Percentiles rank a stretch among this genome's conserved stretches.
phyloP scores from a whole-genome alignment of 2,113 vertebrate genomes.

The Mesitornis unicolor region DNA sequence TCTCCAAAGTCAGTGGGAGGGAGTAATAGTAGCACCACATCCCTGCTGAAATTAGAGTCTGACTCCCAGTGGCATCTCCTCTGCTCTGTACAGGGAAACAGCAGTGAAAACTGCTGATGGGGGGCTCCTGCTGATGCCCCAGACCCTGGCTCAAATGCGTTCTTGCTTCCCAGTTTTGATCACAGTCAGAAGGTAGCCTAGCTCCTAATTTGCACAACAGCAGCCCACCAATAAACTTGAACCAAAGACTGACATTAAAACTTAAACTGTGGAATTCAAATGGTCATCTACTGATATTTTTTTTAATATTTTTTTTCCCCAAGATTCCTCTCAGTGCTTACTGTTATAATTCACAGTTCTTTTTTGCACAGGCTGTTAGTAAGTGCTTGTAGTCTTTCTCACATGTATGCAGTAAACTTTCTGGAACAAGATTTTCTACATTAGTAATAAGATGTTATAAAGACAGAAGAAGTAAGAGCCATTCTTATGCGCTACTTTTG shows the following conservation, averaged over 20 bases:
- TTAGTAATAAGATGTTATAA: background rate
- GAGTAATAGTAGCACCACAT: background rate
- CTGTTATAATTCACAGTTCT: background rate
- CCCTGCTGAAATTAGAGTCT: background rate
- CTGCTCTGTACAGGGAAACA: background rate
- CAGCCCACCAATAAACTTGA: background rate
- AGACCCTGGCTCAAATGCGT: accelerated
- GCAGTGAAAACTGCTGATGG: background rate
- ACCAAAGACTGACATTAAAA: background rate
- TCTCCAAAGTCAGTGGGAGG: background rate
- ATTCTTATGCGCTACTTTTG: background rate
- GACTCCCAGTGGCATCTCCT: accelerated
- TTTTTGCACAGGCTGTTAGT: background rate
- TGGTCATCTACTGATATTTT: background rate
- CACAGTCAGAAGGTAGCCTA: background rate
- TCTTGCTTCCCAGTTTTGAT: background rate
- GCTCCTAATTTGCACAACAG: background rate
- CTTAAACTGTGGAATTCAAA: background rate
- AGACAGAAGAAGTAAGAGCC: background rate
- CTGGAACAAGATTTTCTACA: background rate
- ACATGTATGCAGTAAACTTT: background rate
- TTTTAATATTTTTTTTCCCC: background rate
- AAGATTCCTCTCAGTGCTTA: background rate
- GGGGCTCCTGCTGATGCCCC: background rate
- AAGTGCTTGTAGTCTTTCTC: background rate